phyloP scores from a whole-genome alignment of 1,140 invertebrate genomes.

The Ceratina australensis region DNA sequence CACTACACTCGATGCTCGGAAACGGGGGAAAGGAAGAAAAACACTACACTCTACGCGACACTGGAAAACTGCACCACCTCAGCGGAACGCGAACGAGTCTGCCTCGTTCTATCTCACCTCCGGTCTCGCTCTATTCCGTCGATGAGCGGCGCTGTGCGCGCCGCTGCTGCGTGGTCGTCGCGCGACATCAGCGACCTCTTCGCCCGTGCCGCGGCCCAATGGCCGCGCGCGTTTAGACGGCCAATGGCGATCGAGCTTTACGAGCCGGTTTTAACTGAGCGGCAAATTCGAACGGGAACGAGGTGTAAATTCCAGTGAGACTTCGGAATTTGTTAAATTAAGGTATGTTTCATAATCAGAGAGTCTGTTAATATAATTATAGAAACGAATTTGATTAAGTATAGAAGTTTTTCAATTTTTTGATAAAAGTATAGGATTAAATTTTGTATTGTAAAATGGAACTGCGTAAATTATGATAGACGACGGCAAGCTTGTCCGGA shows the following conservation, averaged over 20 bases:
- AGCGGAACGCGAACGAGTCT: slow-evolving; percentile 69
- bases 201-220: not conserved
- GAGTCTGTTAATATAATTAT: no score
- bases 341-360: no score
- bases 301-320: no score
- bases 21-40: slow-evolving; percentile 61
- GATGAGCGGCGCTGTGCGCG: slow-evolving; percentile 66
- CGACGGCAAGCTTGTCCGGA: no score
- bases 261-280: not conserved
- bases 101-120: slow-evolving; percentile 60
- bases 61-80: slow-evolving; percentile 70
- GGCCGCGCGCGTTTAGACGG: not conserved
- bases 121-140: slow-evolving; percentile 57
- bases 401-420: no score
- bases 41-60: slow-evolving; percentile 74
- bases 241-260: slow-evolving; percentile 15
- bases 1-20: slow-evolving; percentile 65
- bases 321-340: no score
- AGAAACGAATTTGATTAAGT: no score
- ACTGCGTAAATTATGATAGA: no score
- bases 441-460: no score
- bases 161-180: slow-evolving; percentile 51
- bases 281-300: slow-evolving; percentile 14
- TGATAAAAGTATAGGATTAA: no score
- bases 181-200: slow-evolving; percentile 6